Evolutionary conservation across 1,140 invertebrate genomes (phyloP).

Genomic region (Atta texana): DNA sequence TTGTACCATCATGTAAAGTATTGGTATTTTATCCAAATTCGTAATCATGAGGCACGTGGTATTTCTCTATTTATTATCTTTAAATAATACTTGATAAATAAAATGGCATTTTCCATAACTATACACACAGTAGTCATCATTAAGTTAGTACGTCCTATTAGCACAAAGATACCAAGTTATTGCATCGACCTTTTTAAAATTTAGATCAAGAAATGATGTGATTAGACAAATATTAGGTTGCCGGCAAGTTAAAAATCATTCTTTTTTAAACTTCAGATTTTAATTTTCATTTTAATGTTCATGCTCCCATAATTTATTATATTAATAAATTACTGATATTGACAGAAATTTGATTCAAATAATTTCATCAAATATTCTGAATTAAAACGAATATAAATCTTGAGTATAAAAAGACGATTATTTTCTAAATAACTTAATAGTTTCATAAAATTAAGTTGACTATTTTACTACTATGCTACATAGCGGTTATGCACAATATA

Average conservation of each 20-base stretch:
- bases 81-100: slow-evolving; percentile 49
- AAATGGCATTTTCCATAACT: slow-evolving; percentile 39
- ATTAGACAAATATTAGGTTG: slow-evolving; percentile 19
- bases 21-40: slow-evolving; percentile 28
- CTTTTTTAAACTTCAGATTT: neutral
- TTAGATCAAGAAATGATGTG: neutral
- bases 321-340: slow-evolving; percentile 1
- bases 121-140: slow-evolving; percentile 17
- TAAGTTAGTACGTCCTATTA: slow-evolving; percentile 18
- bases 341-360: neutral
- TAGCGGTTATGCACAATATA: neutral
- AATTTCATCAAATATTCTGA: neutral
- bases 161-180: slow-evolving; percentile 15
- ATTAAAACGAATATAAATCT: neutral
- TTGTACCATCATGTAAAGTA: slow-evolving; percentile 36
- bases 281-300: neutral
- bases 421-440: neutral
- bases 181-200: slow-evolving; percentile 10
- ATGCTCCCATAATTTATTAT: neutral
- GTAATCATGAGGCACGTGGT: slow-evolving; percentile 51
- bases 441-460: neutral
- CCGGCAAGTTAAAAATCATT: neutral
- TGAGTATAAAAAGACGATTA: neutral
- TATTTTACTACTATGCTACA: slow-evolving; percentile 7
- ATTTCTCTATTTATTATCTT: slow-evolving; percentile 53